These are phyloP conservation scores for Bolinopsis microptera DNA, from an alignment of 37 sponge, comb jelly and placozoan genomes.

Conservation along the genomic window DNA sequence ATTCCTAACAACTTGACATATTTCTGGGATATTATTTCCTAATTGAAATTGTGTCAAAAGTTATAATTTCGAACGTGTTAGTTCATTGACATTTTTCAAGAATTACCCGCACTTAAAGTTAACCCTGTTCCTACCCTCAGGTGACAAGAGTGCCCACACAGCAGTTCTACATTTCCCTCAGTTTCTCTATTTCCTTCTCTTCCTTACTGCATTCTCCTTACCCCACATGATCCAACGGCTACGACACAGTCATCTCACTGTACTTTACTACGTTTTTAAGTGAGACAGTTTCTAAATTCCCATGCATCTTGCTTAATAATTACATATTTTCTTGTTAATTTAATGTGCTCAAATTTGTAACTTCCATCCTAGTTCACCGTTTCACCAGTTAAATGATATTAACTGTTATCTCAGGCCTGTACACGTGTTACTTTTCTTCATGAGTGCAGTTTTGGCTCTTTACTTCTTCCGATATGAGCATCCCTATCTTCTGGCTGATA, in stretches of 20 bases:
- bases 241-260: constrained; percentile 39
- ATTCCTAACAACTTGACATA: neutral
- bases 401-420: constrained; percentile 19
- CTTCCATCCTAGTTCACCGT: no score
- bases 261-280: constrained; percentile 11
- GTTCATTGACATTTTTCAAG: no score
- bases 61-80: no score
- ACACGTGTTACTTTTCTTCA: constrained; percentile 3
- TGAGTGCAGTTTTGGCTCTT: constrained; percentile 32
- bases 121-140: no score
- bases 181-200: constrained; percentile 76
- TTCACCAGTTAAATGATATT: no score
- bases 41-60: no score
- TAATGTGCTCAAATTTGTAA: no score
- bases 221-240: constrained; percentile 68
- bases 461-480: constrained; percentile 72
- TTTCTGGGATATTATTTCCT: no score
- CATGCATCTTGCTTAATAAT: no score
- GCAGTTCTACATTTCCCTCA: constrained; percentile 80
- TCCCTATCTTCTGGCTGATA: constrained; percentile 90
- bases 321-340: no score
- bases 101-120: no score
- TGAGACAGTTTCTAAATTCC: neutral
- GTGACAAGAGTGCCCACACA: constrained; percentile 79
- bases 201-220: constrained; percentile 68